These are phyloP conservation scores for Euwallacea fornicatus DNA, from an alignment of 1,140 invertebrate species.

Conservation along the genomic window DNA sequence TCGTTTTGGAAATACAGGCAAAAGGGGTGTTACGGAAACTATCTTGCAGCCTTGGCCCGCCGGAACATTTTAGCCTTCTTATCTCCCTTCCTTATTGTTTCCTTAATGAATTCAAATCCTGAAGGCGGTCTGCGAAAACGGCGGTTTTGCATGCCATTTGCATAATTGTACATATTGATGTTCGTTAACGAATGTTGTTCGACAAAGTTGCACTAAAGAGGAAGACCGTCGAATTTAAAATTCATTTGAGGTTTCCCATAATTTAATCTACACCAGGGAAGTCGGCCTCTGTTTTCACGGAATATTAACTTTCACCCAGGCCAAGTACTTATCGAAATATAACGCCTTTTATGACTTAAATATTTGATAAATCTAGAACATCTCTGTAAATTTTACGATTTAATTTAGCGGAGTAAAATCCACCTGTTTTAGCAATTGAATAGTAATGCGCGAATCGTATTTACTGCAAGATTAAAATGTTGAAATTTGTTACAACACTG, in stretches of 20 bases:
- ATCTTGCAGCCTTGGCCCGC: slow-evolving; percentile 12
- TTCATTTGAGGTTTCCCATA: slow-evolving; percentile 24
- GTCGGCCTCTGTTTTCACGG: slow-evolving; percentile 7
- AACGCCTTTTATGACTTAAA: too few relatives aligned
- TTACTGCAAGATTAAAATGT: too few relatives aligned
- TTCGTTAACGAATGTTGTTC: slow-evolving; percentile 53
- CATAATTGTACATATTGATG: slow-evolving; percentile 55
- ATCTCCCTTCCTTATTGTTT: slow-evolving; percentile 52
- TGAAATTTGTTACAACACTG: too few relatives aligned
- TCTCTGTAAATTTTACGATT: too few relatives aligned
- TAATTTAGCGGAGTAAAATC: too few relatives aligned
- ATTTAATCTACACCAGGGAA: slow-evolving; percentile 16
- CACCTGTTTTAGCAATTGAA: too few relatives aligned
- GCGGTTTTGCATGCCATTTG: slow-evolving; percentile 52
- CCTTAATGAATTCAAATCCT: slow-evolving; percentile 54
- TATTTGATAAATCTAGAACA: too few relatives aligned
- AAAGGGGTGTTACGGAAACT: slow-evolving; percentile 7
- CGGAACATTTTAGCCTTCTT: slow-evolving; percentile 44
- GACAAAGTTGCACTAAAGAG: slow-evolving; percentile 37
- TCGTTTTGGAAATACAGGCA: too few relatives aligned
- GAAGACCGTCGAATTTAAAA: slow-evolving; percentile 27
- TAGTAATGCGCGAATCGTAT: too few relatives aligned
- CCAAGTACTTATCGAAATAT: too few relatives aligned
- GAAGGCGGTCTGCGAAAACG: slow-evolving; percentile 50
- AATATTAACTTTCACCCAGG: too few relatives aligned